Evolutionary conservation across 2,888 invertebrate species (phyloP), one percentile per base, ranked within the genome.

Genomic region (Drosophila pseudotalamancana): DNA sequence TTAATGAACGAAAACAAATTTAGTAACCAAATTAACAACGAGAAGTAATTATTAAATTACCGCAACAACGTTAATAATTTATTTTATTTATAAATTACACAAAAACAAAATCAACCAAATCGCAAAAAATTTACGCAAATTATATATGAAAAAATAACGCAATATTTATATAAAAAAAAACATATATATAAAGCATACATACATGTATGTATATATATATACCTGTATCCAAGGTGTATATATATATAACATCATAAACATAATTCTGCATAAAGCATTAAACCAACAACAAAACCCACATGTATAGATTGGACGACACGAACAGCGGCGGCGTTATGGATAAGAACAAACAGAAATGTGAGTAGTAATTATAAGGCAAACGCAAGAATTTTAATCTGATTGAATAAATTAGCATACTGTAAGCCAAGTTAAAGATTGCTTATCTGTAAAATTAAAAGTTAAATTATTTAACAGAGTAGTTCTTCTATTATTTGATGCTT

Each of bases 301-400:
- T 90, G 90, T 90, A 90, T 87, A 89, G 90, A 88, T 77, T 90
- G 77, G 90, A 90, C 77, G 90, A 90, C 77, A 87, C 89, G 60
- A 87, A 73, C 56, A 90, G 90, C 81, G 91, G 90, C 77, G 84
- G 87, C 89, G 91, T 90, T 66, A 90, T 90, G 90, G 90, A 90
- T 81, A 90, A 90, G 80, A 91, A 89, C 75, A 90, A 90, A 81
- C 90, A 90, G 80, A 90, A 90, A 84, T 87, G 90, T 90, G 69
- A 90, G 90, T 90, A 69, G 2, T 37, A 21, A 34, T 11, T 27
- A 11, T 27, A 9, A 25, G n/a, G n/a, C n/a, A n/a, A n/a, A n/a
- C n/a, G n/a, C n/a, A n/a, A n/a, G n/a, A n/a, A n/a, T n/a, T n/a
- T n/a, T n/a, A n/a, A n/a, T n/a, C n/a, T n/a, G n/a, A n/a, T n/a